A percentile compares a stretch with the other conserved stretches of the same genome.
Evolutionary conservation across 2,113 vertebrate species (phyloP).

Genomic region (Conger conger): DNA sequence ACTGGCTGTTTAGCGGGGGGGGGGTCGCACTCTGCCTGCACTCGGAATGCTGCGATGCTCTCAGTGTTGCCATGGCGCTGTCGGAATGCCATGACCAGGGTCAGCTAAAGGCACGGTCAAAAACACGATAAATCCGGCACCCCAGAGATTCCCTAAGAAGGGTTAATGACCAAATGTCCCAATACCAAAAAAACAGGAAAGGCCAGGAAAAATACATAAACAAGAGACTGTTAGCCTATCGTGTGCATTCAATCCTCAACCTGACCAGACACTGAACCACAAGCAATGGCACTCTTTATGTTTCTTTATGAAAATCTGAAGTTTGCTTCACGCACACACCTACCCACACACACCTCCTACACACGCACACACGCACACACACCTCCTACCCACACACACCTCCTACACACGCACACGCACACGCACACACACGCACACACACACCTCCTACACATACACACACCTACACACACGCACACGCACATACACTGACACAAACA

Average conservation of each 20-base stretch:
- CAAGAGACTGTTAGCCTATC: slow-evolving; percentile 15
- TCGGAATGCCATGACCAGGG: slow-evolving; percentile 65
- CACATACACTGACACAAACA: too few relatives aligned
- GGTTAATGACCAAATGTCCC: slow-evolving; percentile 72
- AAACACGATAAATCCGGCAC: slow-evolving; percentile 76
- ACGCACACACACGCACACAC: too few relatives aligned
- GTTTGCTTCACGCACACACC: not conserved
- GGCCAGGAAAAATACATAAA: not conserved
- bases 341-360: too few relatives aligned
- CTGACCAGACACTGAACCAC: slow-evolving; percentile 5
- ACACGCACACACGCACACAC: too few relatives aligned
- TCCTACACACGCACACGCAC: too few relatives aligned
- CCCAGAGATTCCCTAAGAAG: slow-evolving; percentile 52
- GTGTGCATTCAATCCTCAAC: not conserved
- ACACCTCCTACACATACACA: too few relatives aligned
- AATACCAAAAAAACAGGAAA: slow-evolving; percentile 49
- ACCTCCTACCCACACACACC: too few relatives aligned
- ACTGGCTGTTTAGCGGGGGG: slow-evolving; percentile 70
- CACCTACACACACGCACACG: too few relatives aligned
- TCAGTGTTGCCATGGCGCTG: slow-evolving; percentile 60
- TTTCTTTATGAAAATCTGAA: not conserved
- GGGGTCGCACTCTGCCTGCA: slow-evolving; percentile 64
- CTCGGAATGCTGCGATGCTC: too few relatives aligned
- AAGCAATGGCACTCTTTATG: not conserved
- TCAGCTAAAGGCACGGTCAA: slow-evolving; percentile 74